These are phyloP conservation scores for Bombus pascuorum DNA, from an alignment of 1,140 invertebrate species.

Conservation along the genomic window DNA sequence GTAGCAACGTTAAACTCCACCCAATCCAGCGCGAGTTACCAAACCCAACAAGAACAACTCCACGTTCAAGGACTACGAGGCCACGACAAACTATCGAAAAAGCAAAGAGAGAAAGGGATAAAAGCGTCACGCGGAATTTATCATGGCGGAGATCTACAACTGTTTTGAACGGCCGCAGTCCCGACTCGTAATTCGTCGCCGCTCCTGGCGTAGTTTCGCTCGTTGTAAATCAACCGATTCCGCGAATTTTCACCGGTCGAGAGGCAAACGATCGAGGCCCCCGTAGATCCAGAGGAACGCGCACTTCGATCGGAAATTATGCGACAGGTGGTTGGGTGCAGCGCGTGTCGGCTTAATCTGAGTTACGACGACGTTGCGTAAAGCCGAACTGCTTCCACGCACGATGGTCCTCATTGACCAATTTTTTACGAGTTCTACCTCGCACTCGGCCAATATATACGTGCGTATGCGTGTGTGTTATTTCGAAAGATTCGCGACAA, in stretches of 20 bases:
- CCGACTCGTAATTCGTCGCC: constrained; percentile 1
- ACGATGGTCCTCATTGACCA: constrained; percentile 16
- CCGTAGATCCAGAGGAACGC: constrained; percentile 15
- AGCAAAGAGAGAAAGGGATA: background rate
- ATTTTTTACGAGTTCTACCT: constrained; percentile 26
- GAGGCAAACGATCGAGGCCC: background rate
- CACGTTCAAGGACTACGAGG: background rate
- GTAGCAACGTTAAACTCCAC: background rate
- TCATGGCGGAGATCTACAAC: background rate
- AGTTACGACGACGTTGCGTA: constrained; percentile 61
- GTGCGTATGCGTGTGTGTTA: too few relatives aligned
- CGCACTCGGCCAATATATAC: background rate
- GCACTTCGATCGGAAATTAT: constrained; percentile 58
- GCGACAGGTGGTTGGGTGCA: constrained; percentile 54
- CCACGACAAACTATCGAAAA: constrained; percentile 3
- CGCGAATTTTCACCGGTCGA: constrained; percentile 42
- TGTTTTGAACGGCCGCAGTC: constrained; percentile 21
- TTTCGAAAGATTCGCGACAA: background rate
- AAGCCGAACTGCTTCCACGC: constrained; percentile 13
- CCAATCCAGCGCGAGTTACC: too few relatives aligned
- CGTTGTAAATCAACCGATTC: constrained; percentile 15
- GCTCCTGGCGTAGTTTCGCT: background rate
- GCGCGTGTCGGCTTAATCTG: constrained; percentile 45
- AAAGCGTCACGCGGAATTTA: constrained; percentile 2
- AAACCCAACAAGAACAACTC: background rate